Evolutionary conservation across 2,797 vertebrate genomes (phyloP), one percentile per base, ranked within the genome.

Genomic region (Acanthurus tractus): DNA sequence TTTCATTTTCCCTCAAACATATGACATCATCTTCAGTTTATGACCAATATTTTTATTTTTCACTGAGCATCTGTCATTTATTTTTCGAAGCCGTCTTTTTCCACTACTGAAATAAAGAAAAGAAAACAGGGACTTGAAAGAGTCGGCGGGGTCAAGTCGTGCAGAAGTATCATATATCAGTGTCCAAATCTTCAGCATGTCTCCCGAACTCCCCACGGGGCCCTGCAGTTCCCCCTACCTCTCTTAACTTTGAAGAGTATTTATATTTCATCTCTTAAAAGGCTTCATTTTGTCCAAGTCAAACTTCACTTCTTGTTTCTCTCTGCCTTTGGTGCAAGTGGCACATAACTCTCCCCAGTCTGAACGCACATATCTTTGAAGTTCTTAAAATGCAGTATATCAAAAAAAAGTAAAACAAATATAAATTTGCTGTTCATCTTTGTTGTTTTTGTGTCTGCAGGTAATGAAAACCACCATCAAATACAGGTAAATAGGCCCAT

Each of bases 181-280:
- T 63, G 74, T 79, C 76, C 76, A 81, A 58, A 82, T 87, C 80
- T 86, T 72, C 76, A 70, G 57, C 70, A 85, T 78, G 66, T 80
- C 71, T 76, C 79, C 54, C 9, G 48, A 81, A 57, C 82, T 88
- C 86, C 88, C 90, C 50, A 23, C 38, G 5, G 81, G 72, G 82
- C 75, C 72, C 49, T 12, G n/a, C 44, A 61, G 79, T 69, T 80
- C 66, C 70, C 63, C 61, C 59, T 52, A 68, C 74, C 68, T 76
- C 79, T 36, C 29, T 66, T 86, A 71, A 79, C 92, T 94, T 93
- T 94, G 86, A 94, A 92, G 80, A 82, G 87, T 90, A 92, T 93
- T 94, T 92, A 85, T 78, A 79, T 78, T 88, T 89, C 23, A 86
- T 84, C 88, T 89, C 78, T 83, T 84, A 78, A 82, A 55, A 56